Evolutionary conservation across 2,888 invertebrate species (phyloP).

Genomic region (Trachelus troglodyta): DNA sequence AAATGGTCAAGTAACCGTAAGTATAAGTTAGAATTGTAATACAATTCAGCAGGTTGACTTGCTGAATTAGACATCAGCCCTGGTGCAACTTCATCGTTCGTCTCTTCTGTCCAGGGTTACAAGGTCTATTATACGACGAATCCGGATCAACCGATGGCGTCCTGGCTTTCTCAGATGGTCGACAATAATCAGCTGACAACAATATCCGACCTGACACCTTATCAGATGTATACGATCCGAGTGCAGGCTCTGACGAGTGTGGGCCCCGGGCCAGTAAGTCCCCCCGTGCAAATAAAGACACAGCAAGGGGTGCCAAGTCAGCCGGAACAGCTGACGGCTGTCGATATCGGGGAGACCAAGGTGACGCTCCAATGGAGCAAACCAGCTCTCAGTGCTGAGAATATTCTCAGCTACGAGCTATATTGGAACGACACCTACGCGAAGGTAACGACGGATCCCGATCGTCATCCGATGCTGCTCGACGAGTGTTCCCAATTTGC

Average conservation of each 20-base stretch:
- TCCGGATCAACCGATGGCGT: slow-evolving; percentile 85
- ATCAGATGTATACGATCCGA: slow-evolving; percentile 93
- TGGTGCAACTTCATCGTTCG: not conserved
- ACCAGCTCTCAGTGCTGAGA: slow-evolving; percentile 91
- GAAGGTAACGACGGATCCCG: slow-evolving; percentile 67
- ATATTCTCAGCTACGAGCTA: slow-evolving; percentile 94
- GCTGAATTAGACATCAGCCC: no score
- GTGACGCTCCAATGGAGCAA: slow-evolving; percentile 93
- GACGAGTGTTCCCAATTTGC: not conserved
- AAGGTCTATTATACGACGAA: slow-evolving; percentile 96
- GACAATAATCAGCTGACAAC: slow-evolving; percentile 94
- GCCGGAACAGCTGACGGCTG: slow-evolving; percentile 89
- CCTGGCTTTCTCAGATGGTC: slow-evolving; percentile 94
- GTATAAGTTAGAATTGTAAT: slow-evolving; percentile 51
- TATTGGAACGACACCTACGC: slow-evolving; percentile 98
- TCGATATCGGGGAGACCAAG: slow-evolving; percentile 89
- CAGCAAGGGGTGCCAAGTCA: slow-evolving; percentile 99
- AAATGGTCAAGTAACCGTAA: slow-evolving; percentile 96
- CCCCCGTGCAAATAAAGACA: slow-evolving; percentile 97
- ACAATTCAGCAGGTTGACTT: not conserved
- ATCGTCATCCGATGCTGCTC: not conserved
- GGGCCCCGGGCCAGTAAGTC: slow-evolving; percentile 94
- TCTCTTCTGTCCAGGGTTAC: slow-evolving; percentile 79
- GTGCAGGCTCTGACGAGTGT: slow-evolving; percentile 95
- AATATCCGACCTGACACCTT: slow-evolving; percentile 90